A percentile compares a stretch with the other conserved stretches of the same genome.
Conservation (phyloP, 2,888 invertebrate genomes). For the Spilosoma lubricipeda region DNA sequence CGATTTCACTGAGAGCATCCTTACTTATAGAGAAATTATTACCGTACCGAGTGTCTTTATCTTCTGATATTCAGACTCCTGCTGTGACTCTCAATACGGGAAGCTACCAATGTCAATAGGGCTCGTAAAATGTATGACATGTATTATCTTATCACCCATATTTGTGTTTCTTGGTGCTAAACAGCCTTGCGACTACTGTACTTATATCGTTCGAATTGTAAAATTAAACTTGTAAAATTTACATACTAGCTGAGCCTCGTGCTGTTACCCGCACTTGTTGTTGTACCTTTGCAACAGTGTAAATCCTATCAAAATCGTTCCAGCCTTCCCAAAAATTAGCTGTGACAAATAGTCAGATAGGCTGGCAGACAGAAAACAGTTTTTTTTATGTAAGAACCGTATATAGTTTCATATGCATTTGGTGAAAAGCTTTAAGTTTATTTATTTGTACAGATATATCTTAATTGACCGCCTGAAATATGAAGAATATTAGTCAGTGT, state of each 20-base stretch:
- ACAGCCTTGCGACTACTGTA: background rate
- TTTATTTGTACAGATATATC: background rate
- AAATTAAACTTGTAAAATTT: background rate
- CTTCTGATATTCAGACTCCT: slow-evolving; percentile 44
- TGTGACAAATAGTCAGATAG: too few relatives aligned
- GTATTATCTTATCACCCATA: slow-evolving; percentile 1
- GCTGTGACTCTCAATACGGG: slow-evolving; percentile 47
- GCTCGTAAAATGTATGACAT: slow-evolving; percentile 40
- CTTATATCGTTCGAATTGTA: slow-evolving; percentile 2
- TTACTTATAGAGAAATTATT: slow-evolving; percentile 32
- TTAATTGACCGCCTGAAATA: background rate
- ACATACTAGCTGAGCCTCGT: too few relatives aligned
- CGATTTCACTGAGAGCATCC: slow-evolving; percentile 12
- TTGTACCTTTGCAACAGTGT: too few relatives aligned
- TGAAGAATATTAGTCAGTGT: slow-evolving; percentile 53
- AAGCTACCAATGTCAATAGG: slow-evolving; percentile 48
- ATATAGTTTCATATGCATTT: too few relatives aligned
- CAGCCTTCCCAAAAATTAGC: too few relatives aligned
- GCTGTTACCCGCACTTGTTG: too few relatives aligned
- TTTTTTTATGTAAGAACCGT: too few relatives aligned
- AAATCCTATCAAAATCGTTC: too few relatives aligned
- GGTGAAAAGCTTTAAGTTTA: too few relatives aligned
- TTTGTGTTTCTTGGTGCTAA: slow-evolving; percentile 19
- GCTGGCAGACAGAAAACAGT: too few relatives aligned
- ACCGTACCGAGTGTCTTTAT: slow-evolving; percentile 42